Evolutionary conservation across 2,113 vertebrate species (phyloP), one percentile per base, ranked within the genome.

Genomic region (Gopherus flavomarginatus): DNA sequence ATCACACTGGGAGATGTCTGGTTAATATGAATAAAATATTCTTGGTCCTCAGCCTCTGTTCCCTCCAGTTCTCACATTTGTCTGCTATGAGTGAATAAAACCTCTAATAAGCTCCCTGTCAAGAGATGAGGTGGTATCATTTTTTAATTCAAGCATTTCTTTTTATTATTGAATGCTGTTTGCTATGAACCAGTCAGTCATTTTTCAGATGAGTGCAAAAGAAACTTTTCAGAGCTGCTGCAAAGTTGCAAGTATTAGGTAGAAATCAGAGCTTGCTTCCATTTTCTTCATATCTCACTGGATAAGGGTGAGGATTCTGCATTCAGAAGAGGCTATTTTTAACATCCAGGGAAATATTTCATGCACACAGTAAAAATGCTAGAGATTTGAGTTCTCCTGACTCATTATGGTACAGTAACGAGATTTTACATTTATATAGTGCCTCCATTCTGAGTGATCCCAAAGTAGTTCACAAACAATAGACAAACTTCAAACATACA

Each of bases 11-110:
- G 90, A 96, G 89, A 83, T 0, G 1, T 85, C 95, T 94, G 92
- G 87, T 90, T 98, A 96, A 97, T 94, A 91, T 92, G 89, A 91
- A 72, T 21, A 89, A 96, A 91, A 54, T 85, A 62, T 95, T 96
- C 93, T 90, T 81, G 52, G 52, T 65, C 91, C 88, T 86, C 85
- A 7, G 5, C 65, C 84, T 96, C 94, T 56, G 5, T 87, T 47
- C 69, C 69, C 78, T 78, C 22, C 27, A 56, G 54, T 96, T 95
- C 95, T 95, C 77, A 75, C 82, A 59, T 90, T 93, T 52, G 22
- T 87, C 90, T 93, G 86, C 92, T 81, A 21, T 80, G 83, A 95
- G 93, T 95, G 89, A 94, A 91, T 92, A 93, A 82, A 97, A 89
- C 49, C 79, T 90, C 87, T 95, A 82, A 38, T 93, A 95, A 94